Evolutionary conservation across 1,140 invertebrate species (phyloP), one percentile per base, ranked within the genome.

Genomic region (Carposina sasakii): DNA sequence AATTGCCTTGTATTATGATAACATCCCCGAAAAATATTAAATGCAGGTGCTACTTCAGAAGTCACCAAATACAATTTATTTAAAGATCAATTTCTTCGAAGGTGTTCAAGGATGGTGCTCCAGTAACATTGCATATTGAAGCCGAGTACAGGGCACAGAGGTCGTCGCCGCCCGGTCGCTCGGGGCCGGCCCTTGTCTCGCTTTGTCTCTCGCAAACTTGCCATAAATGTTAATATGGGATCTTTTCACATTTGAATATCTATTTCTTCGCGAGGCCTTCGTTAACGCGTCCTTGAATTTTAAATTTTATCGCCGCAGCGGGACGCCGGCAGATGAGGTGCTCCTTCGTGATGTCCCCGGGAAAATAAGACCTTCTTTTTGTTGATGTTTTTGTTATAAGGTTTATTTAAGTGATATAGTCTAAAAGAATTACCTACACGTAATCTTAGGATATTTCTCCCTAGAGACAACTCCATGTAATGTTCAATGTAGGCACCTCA

Each of bases 151-250:
- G 45, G 48, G 31, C 51, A 48, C 15, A 31, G 10, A 39, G 34
- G 20, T 13, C 15, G n/a, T 17, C 15, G 51, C 41, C 39, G 31
- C 51, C 39, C 26, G 45, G 43, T 65, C 64, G 65, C 51, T 56
- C 50, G 65, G 67, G 64, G 67, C 63, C 63, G 51, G 59, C 53
- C 31, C 30, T 48, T 49, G 72, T 67, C 67, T 75, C 77, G 79
- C 76, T 79, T 67, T 81, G 73, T 71, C 70, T 60, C 68, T 73
- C 76, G 73, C 81, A 84, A 84, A 84, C 74, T 84, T 75, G 71
- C 81, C 76, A 84, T 84, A 84, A 84, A 81, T 84, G 81, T 84
- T 84, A 84, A 84, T 84, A 84, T 78, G 79, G 79, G 79, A 84
- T 75, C 71, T 70, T 60, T 62, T 77, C 73, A 76, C 79, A 84